phyloP scores from a whole-genome alignment of 1,140 invertebrate species.

The Drosophila insularis region DNA sequence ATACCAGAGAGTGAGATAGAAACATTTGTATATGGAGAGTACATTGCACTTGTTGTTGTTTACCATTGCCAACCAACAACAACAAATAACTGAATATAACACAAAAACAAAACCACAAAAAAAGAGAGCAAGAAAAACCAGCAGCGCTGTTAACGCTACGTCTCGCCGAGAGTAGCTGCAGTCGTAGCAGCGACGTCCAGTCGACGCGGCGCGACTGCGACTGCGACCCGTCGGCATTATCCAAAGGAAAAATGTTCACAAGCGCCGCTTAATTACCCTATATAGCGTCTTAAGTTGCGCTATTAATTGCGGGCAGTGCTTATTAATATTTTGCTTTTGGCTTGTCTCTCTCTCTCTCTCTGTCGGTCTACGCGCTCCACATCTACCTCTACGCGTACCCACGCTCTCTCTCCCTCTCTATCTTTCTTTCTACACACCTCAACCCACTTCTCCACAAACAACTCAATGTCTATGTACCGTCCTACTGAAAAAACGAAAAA shows the following conservation, averaged over 20 bases:
- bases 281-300: constrained; percentile 80
- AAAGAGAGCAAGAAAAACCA: constrained; percentile 35
- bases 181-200: constrained; percentile 21
- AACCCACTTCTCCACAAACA: no score
- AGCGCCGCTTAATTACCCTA: constrained; percentile 81
- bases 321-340: constrained; percentile 77
- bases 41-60: constrained; percentile 72
- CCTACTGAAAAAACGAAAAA: neutral
- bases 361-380: no score
- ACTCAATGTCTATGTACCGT: neutral
- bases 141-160: constrained; percentile 31
- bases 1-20: constrained; percentile 17
- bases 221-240: constrained; percentile 52
- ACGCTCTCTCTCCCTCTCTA: neutral
- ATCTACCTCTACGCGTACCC: constrained; percentile 1
- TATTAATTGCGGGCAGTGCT: constrained; percentile 80
- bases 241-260: constrained; percentile 79
- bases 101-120: no score
- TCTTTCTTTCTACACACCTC: neutral
- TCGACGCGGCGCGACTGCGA: constrained; percentile 16
- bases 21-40: constrained; percentile 57
- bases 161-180: constrained; percentile 20
- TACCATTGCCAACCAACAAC: constrained; percentile 47
- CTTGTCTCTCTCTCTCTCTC: constrained; percentile 22
- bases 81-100: neutral